These are phyloP conservation scores for Lithobates sylvaticus DNA, from an alignment of 2,797 vertebrate genomes.

Conservation along the genomic window DNA sequence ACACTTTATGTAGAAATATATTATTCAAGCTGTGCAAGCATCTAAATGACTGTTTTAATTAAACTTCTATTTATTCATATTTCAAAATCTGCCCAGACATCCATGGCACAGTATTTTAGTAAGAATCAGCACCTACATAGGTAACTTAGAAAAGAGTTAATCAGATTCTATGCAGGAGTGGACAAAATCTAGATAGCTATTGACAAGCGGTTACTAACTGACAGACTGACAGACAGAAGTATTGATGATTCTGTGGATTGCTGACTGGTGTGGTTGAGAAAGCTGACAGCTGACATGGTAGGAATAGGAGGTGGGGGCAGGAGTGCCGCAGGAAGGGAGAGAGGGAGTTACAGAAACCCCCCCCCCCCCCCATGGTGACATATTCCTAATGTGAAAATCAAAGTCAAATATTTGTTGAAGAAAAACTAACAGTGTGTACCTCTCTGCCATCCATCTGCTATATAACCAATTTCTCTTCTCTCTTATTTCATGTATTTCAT, in stretches of 20 bases:
- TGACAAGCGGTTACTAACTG: slow-evolving; percentile 60
- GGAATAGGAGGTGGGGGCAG: slow-evolving; percentile 43
- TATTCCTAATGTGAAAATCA: slow-evolving; percentile 62
- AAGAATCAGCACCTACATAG: background rate
- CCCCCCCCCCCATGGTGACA: slow-evolving; percentile 60
- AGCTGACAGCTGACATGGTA: slow-evolving; percentile 47
- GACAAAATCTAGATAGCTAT: slow-evolving; percentile 59
- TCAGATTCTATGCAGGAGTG: slow-evolving; percentile 43
- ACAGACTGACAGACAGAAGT: slow-evolving; percentile 63
- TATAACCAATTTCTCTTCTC: slow-evolving; percentile 16
- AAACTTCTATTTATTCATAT: background rate
- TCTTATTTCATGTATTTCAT: slow-evolving; percentile 1
- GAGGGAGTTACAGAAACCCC: slow-evolving; percentile 54
- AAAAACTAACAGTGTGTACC: slow-evolving; percentile 43
- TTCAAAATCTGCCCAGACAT: background rate
- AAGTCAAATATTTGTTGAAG: slow-evolving; percentile 63
- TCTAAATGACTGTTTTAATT: background rate
- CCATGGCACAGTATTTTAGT: background rate
- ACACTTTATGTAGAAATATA: background rate
- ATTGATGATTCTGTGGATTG: slow-evolving; percentile 67
- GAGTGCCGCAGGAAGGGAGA: slow-evolving; percentile 22
- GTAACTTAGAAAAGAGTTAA: slow-evolving; percentile 43
- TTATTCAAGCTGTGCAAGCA: background rate
- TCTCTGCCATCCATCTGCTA: slow-evolving; percentile 32
- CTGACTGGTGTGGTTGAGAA: slow-evolving; percentile 62